phyloP scores from a whole-genome alignment of 2,113 vertebrate species.

The Salminus brasiliensis region DNA sequence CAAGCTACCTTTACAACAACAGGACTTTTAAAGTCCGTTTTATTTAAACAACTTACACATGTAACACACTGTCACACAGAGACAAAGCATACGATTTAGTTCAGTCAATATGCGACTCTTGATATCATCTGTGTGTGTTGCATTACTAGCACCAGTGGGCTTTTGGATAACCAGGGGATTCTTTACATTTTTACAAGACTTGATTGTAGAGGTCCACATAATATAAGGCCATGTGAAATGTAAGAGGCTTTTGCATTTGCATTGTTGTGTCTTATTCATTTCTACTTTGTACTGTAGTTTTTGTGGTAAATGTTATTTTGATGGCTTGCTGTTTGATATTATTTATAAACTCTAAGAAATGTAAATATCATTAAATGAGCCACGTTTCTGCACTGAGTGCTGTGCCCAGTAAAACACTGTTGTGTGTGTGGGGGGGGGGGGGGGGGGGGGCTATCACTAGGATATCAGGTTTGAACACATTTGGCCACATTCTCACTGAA shows the following conservation, averaged over 20 bases:
- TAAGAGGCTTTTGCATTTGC: not conserved
- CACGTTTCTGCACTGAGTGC: not conserved
- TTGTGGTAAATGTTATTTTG: not conserved
- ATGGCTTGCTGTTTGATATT: not conserved
- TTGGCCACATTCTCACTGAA: no score
- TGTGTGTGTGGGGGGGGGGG: no score
- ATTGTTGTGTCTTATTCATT: not conserved
- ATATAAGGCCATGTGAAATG: not conserved
- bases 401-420: not conserved
- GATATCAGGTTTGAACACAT: not conserved
- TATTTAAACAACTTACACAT: not conserved
- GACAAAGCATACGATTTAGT: no score
- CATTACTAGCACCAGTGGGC: no score
- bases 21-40: not conserved
- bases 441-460: no score
- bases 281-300: not conserved
- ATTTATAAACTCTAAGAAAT: not conserved
- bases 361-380: not conserved
- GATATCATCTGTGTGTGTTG: not conserved
- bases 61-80: no score
- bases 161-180: no score
- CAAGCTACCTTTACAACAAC: not conserved
- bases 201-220: not conserved
- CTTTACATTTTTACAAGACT: not conserved
- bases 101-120: not conserved